These are phyloP conservation scores for honey bee (Apis mellifera) DNA, from an alignment of 1,140 invertebrate species.

Conservation along the genomic window Amel_HAv3.1 CM009939.2:5073501-5074000, in stretches of 20 bases:
- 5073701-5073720: not conserved
- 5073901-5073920: slow-evolving; percentile 38
- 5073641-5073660: too few species aligned
- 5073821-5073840: not conserved
- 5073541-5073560: too few species aligned
- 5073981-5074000: slow-evolving; percentile 27
- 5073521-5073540: too few species aligned
- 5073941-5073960: not conserved
- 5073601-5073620: too few species aligned
- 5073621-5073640: too few species aligned
- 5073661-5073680: too few species aligned
- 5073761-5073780: not conserved
- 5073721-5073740: not conserved
- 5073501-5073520: too few species aligned
- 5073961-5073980: not conserved
- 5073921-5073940: slow-evolving; percentile 21
- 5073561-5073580: too few species aligned
- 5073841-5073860: not conserved
- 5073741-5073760: not conserved
- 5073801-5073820: not conserved
- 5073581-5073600: too few species aligned
- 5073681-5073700: too few species aligned
- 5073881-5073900: slow-evolving; percentile 9
- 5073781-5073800: not conserved
- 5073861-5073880: slow-evolving; percentile 11